Evolutionary conservation across 2,113 vertebrate genomes (phyloP), one percentile per base, ranked within the genome.

Genomic region (Buteo buteo): DNA sequence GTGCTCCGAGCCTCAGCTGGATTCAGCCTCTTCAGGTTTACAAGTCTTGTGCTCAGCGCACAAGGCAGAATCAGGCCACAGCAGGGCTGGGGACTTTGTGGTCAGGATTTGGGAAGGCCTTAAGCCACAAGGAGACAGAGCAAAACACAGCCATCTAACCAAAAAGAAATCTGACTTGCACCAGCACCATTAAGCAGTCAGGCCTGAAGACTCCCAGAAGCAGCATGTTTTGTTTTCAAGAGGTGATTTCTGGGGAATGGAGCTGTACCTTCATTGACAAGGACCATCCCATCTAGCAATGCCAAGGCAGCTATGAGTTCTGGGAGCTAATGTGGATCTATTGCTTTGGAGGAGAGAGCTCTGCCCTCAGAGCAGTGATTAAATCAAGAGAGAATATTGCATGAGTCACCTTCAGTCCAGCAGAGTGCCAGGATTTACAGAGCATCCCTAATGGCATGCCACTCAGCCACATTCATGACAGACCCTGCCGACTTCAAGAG

Each of bases 81-180:
- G 36, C 14, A 29, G 49, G 22, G 59, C 82, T 9, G 44, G 44
- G 29, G 28, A 25, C 34, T 40, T 34, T 4, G 13, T 1, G 7
- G 13, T 32, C 17, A 4, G 31, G 55, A 10, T 54, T 49, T 67
- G 38, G 34, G n/a, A 40, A 67, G 38, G 62, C 25, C 20, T 31
- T 21, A 26, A 19, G 28, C 29, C 61, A 76, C 26, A 21, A 11
- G 16, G 38, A 59, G 45, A 29, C 7, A 18, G 19, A 65, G 22
- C 19, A 12, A 7, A 58, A 29, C 64, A 6, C 28, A 9, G 44
- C 44, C 32, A 15, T 8, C 26, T 10, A 36, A 10, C 22, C 4
- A 1, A 24, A 24, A 29, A 34, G 36, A 9, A 67, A 36, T 1
- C 55, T 3, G 7, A 16, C 47, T 11, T 1, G 6, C 36, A 16